Conservation (phyloP, 2,888 invertebrate species). For the Copidosoma aretas region DNA sequence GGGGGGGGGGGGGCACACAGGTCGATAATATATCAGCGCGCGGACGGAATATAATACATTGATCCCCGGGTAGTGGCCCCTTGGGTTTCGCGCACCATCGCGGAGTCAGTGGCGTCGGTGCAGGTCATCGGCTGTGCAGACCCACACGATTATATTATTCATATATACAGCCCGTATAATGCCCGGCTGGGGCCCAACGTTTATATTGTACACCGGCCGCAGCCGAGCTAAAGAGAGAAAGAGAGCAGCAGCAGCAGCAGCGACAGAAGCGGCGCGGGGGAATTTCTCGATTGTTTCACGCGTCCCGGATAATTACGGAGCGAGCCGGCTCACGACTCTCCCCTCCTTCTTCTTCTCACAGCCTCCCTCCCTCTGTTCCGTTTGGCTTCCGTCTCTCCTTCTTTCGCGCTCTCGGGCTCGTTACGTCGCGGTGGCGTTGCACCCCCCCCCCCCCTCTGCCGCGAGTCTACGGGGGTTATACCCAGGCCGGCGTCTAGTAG, state of each 20-base stretch:
- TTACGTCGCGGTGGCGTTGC: conserved; percentile 5
- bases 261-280: conserved; percentile 13
- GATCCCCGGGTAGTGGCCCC: too few species aligned
- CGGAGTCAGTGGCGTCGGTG: too few species aligned
- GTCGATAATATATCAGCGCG: too few species aligned
- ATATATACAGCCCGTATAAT: too few species aligned
- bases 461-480: too few species aligned
- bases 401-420: conserved; percentile 7
- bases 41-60: too few species aligned
- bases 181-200: too few species aligned
- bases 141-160: too few species aligned
- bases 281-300: conserved; percentile 28
- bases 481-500: not conserved
- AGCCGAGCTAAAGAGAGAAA: not conserved
- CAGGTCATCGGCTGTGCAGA: too few species aligned
- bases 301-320: conserved; percentile 31
- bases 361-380: not conserved
- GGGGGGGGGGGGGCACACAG: too few species aligned
- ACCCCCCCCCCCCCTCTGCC: not conserved
- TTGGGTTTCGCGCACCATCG: too few species aligned
- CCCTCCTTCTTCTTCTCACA: not conserved
- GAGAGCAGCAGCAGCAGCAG: not conserved
- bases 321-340: conserved; percentile 5
- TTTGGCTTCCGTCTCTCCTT: not conserved
- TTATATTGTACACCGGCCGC: not conserved